phyloP scores from a whole-genome alignment of 2,888 invertebrate genomes.

The Nipponacmea schrenckii region DNA sequence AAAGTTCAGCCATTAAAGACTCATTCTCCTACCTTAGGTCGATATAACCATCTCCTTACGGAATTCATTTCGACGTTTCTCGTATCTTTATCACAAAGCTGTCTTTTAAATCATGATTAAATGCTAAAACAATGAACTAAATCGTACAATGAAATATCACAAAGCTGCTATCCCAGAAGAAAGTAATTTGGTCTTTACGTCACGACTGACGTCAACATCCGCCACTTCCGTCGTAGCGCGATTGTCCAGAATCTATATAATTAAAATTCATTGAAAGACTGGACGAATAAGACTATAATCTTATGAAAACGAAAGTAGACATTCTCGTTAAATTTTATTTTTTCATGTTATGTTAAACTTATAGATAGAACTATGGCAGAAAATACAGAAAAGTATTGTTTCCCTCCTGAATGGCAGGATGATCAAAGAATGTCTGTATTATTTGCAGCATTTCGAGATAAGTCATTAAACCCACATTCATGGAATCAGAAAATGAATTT shows the following conservation, averaged over 20 bases:
- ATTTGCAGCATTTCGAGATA: conserved; percentile 83
- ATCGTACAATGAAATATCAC: conserved; percentile 2
- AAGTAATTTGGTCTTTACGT: conserved; percentile 11
- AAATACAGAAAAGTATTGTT: conserved; percentile 5
- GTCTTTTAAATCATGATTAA: not conserved
- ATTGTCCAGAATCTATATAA: too few species aligned
- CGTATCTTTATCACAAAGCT: conserved; percentile 6
- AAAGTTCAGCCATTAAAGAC: too few species aligned
- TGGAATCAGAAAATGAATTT: conserved; percentile 87
- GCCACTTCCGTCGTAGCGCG: not conserved
- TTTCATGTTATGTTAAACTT: not conserved
- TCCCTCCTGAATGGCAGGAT: conserved; percentile 74
- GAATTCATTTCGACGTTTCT: conserved; percentile 46
- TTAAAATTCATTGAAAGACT: too few species aligned
- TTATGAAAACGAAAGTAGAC: not conserved
- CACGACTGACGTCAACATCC: conserved; percentile 8
- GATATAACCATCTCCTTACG: conserved; percentile 55
- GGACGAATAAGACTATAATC: not conserved
- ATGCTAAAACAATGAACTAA: not conserved
- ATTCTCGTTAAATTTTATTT: not conserved
- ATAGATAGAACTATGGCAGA: not conserved
- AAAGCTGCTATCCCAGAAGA: conserved; percentile 2
- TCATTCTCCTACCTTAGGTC: conserved; percentile 49
- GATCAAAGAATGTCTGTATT: conserved; percentile 82
- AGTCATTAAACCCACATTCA: conserved; percentile 81